A percentile compares a stretch with the other conserved stretches of the same genome.
phyloP scores from a whole-genome alignment of 1,140 invertebrate genomes.

The Laupala kohalensis region DNA sequence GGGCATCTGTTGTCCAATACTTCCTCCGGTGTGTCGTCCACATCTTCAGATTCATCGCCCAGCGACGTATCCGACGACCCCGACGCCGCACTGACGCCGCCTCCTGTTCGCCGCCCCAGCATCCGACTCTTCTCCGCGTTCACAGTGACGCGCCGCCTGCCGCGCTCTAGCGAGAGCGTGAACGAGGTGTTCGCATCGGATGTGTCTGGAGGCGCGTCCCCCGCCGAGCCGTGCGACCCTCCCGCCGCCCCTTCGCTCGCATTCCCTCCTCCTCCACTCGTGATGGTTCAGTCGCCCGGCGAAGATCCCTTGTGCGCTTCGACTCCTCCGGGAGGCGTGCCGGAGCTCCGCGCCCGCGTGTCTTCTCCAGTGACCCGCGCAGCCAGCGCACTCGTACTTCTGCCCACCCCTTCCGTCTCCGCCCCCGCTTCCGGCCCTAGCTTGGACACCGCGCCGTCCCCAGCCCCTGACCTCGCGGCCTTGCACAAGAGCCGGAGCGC shows the following conservation, averaged over 20 bases:
- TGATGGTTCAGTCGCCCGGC: background rate
- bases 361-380: background rate
- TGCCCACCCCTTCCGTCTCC: background rate
- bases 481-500: constrained; percentile 13
- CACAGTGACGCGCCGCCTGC: background rate
- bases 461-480: background rate
- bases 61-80: background rate
- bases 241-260: background rate
- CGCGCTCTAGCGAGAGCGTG: background rate
- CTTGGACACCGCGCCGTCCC: no score
- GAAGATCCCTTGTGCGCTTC: background rate
- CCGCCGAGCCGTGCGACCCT: background rate
- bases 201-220: background rate
- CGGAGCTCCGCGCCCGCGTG: background rate
- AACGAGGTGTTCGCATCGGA: background rate
- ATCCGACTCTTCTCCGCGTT: background rate
- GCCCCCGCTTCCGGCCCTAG: background rate
- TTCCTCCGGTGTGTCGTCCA: constrained; percentile 14
- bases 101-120: background rate
- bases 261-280: background rate
- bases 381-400: background rate
- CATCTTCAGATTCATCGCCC: constrained; percentile 1
- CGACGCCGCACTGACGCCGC: background rate
- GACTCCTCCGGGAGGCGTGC: no score
- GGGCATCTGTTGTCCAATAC: constrained; percentile 15